A percentile compares a stretch with the other conserved stretches of the same genome.
Evolutionary conservation across 1,140 invertebrate genomes (phyloP).

Genomic region (Diabrotica undecimpunctata): DNA sequence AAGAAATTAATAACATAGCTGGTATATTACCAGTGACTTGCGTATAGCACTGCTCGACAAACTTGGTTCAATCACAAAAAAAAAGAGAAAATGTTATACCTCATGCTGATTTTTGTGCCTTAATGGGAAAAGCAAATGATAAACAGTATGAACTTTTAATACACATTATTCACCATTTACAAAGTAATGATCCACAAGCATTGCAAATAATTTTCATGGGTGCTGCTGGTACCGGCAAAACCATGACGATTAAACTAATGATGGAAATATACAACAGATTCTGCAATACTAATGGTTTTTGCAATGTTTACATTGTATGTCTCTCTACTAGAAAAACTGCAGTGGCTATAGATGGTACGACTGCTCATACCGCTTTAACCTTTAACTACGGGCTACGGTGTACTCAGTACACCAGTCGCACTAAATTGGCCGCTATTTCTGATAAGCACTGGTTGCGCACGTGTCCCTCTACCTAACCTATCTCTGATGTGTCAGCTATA

Average conservation of each 20-base stretch:
- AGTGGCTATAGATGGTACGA: constrained; percentile 40
- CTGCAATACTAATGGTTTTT: constrained; percentile 15
- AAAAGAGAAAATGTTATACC: constrained; percentile 31
- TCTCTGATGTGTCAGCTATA: too few relatives aligned
- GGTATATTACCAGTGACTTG: neutral
- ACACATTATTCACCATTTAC: constrained; percentile 5
- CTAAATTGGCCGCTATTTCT: too few relatives aligned
- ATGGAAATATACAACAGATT: constrained; percentile 40
- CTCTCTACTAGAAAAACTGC: constrained; percentile 45
- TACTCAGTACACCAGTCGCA: too few relatives aligned
- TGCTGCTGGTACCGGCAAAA: constrained; percentile 30
- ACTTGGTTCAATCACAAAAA: constrained; percentile 20
- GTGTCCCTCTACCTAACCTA: too few relatives aligned
- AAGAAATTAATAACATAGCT: neutral
- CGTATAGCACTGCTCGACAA: neutral
- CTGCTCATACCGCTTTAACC: too few relatives aligned
- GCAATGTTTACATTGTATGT: constrained; percentile 40
- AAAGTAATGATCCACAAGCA: neutral
- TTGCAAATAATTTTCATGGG: constrained; percentile 23
- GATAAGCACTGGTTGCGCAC: too few relatives aligned
- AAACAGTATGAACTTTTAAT: constrained; percentile 16
- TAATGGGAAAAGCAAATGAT: constrained; percentile 20
- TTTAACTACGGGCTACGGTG: too few relatives aligned
- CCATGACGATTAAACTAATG: constrained; percentile 33
- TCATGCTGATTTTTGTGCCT: too few relatives aligned